Evolutionary conservation across 2,113 vertebrate genomes (phyloP).

Genomic region (Cnemophilus loriae): DNA sequence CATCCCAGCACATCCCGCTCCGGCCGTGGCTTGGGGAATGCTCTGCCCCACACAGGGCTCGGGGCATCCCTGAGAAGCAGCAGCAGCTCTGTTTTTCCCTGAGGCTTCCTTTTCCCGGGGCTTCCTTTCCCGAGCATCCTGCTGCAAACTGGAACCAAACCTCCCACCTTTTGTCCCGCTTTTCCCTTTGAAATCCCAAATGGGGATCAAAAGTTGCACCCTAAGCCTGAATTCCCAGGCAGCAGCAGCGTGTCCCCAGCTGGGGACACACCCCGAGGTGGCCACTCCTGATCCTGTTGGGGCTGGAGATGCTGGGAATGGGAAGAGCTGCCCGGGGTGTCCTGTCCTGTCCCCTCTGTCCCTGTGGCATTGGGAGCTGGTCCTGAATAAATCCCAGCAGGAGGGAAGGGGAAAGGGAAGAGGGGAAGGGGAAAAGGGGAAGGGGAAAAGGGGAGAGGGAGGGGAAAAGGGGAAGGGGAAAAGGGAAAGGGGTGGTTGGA

Average conservation of each 20-base stretch:
- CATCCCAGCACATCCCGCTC: not conserved
- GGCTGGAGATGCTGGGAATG: not conserved
- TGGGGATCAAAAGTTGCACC: accelerated
- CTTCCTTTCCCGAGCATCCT: not conserved
- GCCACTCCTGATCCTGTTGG: accelerated
- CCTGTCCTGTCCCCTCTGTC: not conserved
- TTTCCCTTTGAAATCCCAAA: not conserved
- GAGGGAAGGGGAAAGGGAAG: too few relatives aligned
- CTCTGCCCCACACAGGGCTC: not conserved
- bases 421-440: too few relatives aligned
- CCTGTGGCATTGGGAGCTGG: not conserved
- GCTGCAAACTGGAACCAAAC: not conserved
- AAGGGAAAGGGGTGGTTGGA: not conserved
- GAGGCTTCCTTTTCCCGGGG: not conserved
- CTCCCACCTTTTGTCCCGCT: accelerated
- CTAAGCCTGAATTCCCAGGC: not conserved
- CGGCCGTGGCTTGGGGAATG: not conserved
- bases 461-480: not conserved
- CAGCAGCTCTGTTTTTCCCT: too few relatives aligned
- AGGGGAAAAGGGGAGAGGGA: accelerated
- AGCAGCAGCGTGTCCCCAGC: not conserved
- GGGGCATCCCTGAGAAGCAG: not conserved
- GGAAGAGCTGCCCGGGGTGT: not conserved
- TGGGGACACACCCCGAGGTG: not conserved
- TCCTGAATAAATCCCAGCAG: not conserved